Conservation (phyloP, 2,888 invertebrate species). For the Dione vanillae region DNA sequence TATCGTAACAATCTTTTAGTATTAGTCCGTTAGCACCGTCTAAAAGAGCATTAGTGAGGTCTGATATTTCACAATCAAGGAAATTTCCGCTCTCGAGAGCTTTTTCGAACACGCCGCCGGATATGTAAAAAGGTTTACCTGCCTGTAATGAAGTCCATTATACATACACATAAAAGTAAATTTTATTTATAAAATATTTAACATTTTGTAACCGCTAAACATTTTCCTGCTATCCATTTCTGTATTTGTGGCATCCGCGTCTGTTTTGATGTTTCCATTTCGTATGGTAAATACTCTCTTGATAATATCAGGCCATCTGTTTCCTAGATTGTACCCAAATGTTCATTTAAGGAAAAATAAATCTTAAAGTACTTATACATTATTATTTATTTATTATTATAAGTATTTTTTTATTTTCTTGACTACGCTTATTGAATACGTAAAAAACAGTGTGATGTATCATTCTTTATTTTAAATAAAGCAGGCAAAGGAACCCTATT, state of each 20-base stretch:
- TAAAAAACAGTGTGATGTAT: no score
- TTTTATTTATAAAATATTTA: slow-evolving; percentile 9
- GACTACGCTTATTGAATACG: no score
- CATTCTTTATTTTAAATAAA: no score
- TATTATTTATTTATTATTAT: neutral
- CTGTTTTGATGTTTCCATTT: slow-evolving; percentile 54
- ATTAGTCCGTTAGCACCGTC: slow-evolving; percentile 69
- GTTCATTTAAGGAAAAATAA: neutral
- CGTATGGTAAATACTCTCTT: slow-evolving; percentile 66
- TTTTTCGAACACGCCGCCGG: slow-evolving; percentile 61
- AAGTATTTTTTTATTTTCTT: neutral
- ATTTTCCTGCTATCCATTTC: slow-evolving; percentile 66
- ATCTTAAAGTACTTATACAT: neutral
- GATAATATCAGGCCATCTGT: slow-evolving; percentile 65
- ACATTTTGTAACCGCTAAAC: slow-evolving; percentile 58
- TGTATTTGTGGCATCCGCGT: slow-evolving; percentile 62
- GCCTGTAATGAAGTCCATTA: slow-evolving; percentile 53
- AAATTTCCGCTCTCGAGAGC: slow-evolving; percentile 52
- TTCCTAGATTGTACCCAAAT: slow-evolving; percentile 55
- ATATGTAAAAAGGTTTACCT: slow-evolving; percentile 68
- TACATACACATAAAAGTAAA: neutral
- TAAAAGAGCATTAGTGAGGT: slow-evolving; percentile 64
- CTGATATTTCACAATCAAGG: slow-evolving; percentile 57
- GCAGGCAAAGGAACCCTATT: no score
- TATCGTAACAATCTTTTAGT: slow-evolving; percentile 53